These are phyloP conservation scores for Dastarcus helophoroides DNA, from an alignment of 2,888 invertebrate species.

Conservation along the genomic window DNA sequence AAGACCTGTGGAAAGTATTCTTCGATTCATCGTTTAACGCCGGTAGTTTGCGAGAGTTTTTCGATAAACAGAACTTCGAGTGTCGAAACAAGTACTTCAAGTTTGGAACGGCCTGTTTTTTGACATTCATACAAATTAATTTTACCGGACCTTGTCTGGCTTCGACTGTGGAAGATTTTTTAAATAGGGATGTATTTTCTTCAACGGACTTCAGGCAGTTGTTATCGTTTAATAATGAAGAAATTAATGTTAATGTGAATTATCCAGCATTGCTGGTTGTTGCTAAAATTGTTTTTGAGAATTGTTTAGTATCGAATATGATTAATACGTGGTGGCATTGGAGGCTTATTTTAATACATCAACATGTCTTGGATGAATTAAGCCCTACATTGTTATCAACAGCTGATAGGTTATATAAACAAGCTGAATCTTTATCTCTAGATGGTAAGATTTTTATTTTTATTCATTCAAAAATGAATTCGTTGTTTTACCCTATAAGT, in stretches of 20 bases:
- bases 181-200: slow-evolving; percentile 38
- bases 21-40: slow-evolving; percentile 16
- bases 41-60: slow-evolving; percentile 14
- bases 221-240: slow-evolving; percentile 53
- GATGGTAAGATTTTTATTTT: slow-evolving; percentile 26
- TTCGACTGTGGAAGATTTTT: slow-evolving; percentile 35
- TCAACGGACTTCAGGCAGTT: slow-evolving; percentile 34
- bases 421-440: slow-evolving; percentile 28
- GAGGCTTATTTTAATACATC: slow-evolving; percentile 61
- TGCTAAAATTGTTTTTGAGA: slow-evolving; percentile 36
- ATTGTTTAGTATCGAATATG: slow-evolving; percentile 26
- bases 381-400: slow-evolving; percentile 54
- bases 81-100: slow-evolving; percentile 38
- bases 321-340: slow-evolving; percentile 61
- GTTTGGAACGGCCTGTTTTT: slow-evolving; percentile 52
- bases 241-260: slow-evolving; percentile 51
- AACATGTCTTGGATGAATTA: slow-evolving; percentile 63
- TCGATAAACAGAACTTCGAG: slow-evolving; percentile 19
- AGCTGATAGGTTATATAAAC: slow-evolving; percentile 38
- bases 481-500: too few relatives aligned
- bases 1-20: slow-evolving; percentile 18
- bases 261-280: slow-evolving; percentile 41
- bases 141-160: slow-evolving; percentile 62
- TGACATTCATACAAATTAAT: slow-evolving; percentile 68
- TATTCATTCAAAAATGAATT: neutral